phyloP scores from a whole-genome alignment of 2,888 invertebrate genomes.

The Silvanus unidentatus region DNA sequence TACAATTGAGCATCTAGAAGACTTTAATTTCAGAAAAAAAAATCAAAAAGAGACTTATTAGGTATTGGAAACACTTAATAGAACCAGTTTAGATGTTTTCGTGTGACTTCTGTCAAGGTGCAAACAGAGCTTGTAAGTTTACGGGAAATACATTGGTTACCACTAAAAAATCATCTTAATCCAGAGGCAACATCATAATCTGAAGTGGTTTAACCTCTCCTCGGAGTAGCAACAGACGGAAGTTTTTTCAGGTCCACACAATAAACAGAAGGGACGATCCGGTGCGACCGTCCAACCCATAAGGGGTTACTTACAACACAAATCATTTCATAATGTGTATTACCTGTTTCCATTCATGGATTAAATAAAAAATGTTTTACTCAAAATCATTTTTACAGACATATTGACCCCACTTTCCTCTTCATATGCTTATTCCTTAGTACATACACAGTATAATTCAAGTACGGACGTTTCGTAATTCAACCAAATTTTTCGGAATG shows the following conservation, averaged over 20 bases:
- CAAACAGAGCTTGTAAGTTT: too few species aligned
- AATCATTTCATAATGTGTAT: constrained; percentile 19
- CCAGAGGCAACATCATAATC: constrained; percentile 2
- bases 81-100: too few species aligned
- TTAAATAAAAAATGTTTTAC: constrained; percentile 29
- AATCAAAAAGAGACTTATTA: too few species aligned
- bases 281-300: constrained; percentile 13
- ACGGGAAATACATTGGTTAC: too few species aligned
- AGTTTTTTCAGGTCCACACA: constrained; percentile 14
- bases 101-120: too few species aligned
- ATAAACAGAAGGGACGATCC: constrained; percentile 13
- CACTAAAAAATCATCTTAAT: neutral
- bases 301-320: constrained; percentile 27
- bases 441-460: constrained; percentile 25
- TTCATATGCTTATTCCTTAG: constrained; percentile 21
- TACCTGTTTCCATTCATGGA: constrained; percentile 41
- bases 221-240: constrained; percentile 14
- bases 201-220: neutral
- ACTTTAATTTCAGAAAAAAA: too few species aligned
- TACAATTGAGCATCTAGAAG: too few species aligned
- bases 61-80: too few species aligned
- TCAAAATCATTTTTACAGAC: constrained; percentile 41
- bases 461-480: constrained; percentile 27
- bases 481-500: constrained; percentile 21
- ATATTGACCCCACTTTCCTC: constrained; percentile 34